phyloP scores from a whole-genome alignment of 2,888 invertebrate species.

The Mimas tiliae region DNA sequence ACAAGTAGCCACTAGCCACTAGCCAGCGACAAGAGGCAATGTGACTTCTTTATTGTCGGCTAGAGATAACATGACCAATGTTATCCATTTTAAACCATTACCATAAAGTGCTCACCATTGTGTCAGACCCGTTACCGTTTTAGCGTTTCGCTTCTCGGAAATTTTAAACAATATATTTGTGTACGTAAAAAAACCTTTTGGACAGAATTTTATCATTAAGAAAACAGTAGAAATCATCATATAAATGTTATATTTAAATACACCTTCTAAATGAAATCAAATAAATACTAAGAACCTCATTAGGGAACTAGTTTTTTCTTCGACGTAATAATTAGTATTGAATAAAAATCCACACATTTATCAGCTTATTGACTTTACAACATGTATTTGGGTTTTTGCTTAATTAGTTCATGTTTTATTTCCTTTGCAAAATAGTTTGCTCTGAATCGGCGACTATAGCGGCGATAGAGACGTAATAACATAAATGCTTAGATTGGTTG shows the following conservation, averaged over 20 bases:
- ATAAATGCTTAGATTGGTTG: too few species aligned
- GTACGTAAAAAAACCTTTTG: constrained; percentile 10
- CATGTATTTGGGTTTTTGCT: constrained; percentile 31
- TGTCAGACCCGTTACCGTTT: constrained; percentile 41
- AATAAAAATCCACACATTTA: constrained; percentile 3
- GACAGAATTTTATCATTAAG: constrained; percentile 2
- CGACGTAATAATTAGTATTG: constrained; percentile 9
- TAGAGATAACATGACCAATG: constrained; percentile 67
- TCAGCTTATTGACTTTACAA: constrained; percentile 23
- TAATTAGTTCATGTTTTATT: constrained; percentile 10
- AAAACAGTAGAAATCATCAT: neutral
- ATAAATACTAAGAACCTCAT: neutral
- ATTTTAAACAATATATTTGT: constrained; percentile 40
- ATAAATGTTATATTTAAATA: neutral
- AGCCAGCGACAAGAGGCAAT: constrained; percentile 59
- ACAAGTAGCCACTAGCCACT: constrained; percentile 48
- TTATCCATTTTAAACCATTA: constrained; percentile 74
- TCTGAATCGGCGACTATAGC: neutral
- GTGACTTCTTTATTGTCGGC: constrained; percentile 74
- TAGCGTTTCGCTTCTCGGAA: constrained; percentile 37
- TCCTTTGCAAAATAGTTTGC: neutral
- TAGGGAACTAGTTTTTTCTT: constrained; percentile 9
- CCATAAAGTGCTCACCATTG: constrained; percentile 71
- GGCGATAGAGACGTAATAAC: too few species aligned
- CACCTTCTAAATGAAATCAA: neutral